Evolutionary conservation across 2,888 invertebrate species (phyloP).

Genomic region (Allolobophora icterica): DNA sequence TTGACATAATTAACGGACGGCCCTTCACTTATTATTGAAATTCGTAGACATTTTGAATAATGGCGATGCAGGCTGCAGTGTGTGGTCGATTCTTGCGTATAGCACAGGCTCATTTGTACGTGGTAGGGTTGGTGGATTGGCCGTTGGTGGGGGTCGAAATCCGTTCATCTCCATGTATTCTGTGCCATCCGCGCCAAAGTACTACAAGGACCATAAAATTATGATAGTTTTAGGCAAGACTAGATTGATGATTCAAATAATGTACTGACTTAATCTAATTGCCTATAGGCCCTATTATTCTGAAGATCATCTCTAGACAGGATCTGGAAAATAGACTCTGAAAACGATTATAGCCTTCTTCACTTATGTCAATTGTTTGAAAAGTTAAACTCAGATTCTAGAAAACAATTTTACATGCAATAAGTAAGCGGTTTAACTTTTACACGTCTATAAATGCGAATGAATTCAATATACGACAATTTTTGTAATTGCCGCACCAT

Average conservation of each 20-base stretch:
- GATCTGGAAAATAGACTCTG: background rate
- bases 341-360: background rate
- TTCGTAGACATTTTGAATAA: background rate
- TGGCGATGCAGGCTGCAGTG: background rate
- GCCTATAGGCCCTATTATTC: background rate
- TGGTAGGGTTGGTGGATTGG: background rate
- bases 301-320: background rate
- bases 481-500: background rate
- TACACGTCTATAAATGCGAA: background rate
- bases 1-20: too few species aligned
- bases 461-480: too few species aligned
- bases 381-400: background rate
- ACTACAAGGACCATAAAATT: background rate
- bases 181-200: background rate
- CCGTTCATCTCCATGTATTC: conserved; percentile 7
- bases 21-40: background rate
- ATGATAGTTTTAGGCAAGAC: background rate
- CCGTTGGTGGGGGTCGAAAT: background rate
- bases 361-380: background rate
- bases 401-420: background rate
- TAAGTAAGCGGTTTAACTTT: background rate
- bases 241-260: background rate
- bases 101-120: background rate
- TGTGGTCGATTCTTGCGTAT: background rate
- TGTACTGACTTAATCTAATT: background rate